These are phyloP conservation scores for Listronotus oregonensis DNA, from an alignment of 1,140 invertebrate genomes.

Conservation along the genomic window DNA sequence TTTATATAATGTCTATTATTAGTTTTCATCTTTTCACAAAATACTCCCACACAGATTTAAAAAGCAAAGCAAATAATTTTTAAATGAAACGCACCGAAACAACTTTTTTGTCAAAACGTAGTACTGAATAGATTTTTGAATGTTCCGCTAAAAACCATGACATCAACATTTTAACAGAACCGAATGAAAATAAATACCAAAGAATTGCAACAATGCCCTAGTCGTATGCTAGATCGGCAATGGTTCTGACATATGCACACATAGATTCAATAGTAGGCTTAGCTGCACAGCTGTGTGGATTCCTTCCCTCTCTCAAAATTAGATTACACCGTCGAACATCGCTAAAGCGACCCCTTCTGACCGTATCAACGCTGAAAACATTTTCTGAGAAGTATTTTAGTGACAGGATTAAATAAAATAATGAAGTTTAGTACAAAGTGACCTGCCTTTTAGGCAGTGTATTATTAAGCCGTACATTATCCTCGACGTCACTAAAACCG, in stretches of 20 bases:
- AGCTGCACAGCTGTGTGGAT: conserved; percentile 31
- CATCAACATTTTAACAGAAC: conserved; percentile 20
- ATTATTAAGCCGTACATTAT: conserved; percentile 57
- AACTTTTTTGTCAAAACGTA: conserved; percentile 1
- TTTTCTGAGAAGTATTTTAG: conserved; percentile 31
- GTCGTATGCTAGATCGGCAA: conserved; percentile 29
- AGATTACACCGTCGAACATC: neutral
- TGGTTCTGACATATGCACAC: conserved; percentile 35
- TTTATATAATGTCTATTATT: too few species aligned
- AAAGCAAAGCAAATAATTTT: too few species aligned
- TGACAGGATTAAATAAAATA: conserved; percentile 54
- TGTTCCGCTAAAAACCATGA: conserved; percentile 2
- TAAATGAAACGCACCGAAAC: too few species aligned
- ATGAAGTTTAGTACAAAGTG: conserved; percentile 57
- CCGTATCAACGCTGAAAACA: conserved; percentile 27
- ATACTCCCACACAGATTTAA: too few species aligned
- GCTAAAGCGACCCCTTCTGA: conserved; percentile 12
- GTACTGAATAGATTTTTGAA: conserved; percentile 3
- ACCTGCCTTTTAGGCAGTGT: conserved; percentile 57
- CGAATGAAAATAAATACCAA: conserved; percentile 21
- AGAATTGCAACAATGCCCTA: conserved; percentile 20
- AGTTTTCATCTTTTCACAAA: too few species aligned
- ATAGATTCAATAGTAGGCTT: conserved; percentile 30
- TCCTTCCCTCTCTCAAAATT: conserved; percentile 26
- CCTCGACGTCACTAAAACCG: conserved; percentile 50